Conservation (phyloP, 2,888 invertebrate species). For the Glyphotaelius pellucidus region DNA sequence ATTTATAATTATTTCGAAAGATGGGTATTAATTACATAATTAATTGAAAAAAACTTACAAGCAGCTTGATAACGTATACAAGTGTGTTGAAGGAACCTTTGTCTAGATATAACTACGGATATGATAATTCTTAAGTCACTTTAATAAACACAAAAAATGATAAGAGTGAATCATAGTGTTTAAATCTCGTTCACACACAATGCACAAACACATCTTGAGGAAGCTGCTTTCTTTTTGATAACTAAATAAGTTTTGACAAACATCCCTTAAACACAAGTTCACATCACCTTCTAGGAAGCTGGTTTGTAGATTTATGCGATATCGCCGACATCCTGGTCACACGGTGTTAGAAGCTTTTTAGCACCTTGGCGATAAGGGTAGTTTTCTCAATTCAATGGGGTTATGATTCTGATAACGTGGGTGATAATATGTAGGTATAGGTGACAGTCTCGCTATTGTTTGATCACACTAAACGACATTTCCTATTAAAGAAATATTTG, state of each 20-base stretch:
- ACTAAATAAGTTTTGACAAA: constrained; percentile 42
- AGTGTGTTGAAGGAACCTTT: neutral
- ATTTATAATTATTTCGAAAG: neutral
- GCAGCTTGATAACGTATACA: neutral
- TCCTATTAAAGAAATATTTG: no score
- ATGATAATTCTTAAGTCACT: neutral
- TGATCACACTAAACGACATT: neutral
- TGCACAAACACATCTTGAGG: constrained; percentile 34
- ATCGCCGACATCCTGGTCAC: constrained; percentile 23
- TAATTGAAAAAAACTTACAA: neutral
- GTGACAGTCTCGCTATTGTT: neutral
- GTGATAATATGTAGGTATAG: neutral
- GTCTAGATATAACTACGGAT: neutral
- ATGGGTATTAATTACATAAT: neutral
- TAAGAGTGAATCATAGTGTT: neutral
- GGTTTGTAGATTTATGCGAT: neutral
- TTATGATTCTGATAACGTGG: neutral
- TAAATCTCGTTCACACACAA: constrained; percentile 47
- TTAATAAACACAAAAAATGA: neutral
- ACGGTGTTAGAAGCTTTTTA: constrained; percentile 14
- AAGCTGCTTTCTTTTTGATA: constrained; percentile 61
- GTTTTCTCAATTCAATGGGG: neutral
- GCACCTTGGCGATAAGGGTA: constrained; percentile 7
- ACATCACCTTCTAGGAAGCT: constrained; percentile 44
- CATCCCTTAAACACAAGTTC: constrained; percentile 44